Conservation (phyloP, 2,113 vertebrate species). For the Pygoscelis adeliae region DNA sequence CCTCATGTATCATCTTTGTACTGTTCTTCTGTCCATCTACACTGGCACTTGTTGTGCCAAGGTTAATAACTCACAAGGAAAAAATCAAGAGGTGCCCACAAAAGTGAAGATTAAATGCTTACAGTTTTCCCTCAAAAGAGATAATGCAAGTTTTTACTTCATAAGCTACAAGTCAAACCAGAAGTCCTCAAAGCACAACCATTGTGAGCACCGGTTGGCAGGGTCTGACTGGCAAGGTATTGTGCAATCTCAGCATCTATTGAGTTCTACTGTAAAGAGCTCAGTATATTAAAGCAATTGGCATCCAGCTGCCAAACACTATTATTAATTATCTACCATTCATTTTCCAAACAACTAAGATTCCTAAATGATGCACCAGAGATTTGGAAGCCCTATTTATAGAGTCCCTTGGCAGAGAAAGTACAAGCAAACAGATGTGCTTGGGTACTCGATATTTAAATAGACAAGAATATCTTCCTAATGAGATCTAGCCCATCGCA, state of each 20-base stretch:
- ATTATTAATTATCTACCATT: not conserved
- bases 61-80: not conserved
- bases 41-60: not conserved
- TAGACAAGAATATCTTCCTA: constrained; percentile 6
- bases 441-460: constrained; percentile 18
- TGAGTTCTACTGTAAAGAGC: not conserved
- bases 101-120: not conserved
- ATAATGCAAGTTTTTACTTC: not conserved
- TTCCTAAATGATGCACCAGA: constrained; percentile 28
- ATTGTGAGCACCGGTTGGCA: not conserved
- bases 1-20: not conserved
- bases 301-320: not conserved
- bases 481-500: not conserved
- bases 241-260: not conserved
- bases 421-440: constrained; percentile 28
- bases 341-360: constrained; percentile 1
- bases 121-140: not conserved
- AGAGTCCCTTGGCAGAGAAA: constrained; percentile 9
- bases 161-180: not conserved
- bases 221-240: not conserved
- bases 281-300: not conserved
- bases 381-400: constrained; percentile 21
- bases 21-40: not conserved
- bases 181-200: not conserved
- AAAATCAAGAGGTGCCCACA: not conserved